A percentile compares a stretch with the other conserved stretches of the same genome.
Evolutionary conservation across 2,113 vertebrate genomes (phyloP).

Genomic region (Picathartes gymnocephalus): DNA sequence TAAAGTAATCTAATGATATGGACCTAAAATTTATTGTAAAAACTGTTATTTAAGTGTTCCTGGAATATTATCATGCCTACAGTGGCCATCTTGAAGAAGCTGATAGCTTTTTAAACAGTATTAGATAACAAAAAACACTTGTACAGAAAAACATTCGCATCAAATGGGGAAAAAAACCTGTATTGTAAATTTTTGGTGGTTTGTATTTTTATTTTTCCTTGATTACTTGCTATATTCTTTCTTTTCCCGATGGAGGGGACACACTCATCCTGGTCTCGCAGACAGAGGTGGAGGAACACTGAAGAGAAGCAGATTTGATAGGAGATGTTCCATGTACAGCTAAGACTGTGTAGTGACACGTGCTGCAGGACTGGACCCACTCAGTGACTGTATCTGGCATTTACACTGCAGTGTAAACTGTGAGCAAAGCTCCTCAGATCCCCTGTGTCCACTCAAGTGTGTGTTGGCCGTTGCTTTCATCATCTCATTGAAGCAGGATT

Average conservation of each 20-base stretch:
- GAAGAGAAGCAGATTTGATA: conserved; percentile 40
- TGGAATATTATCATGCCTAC: conserved; percentile 74
- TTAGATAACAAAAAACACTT: conserved; percentile 75
- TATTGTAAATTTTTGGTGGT: conserved; percentile 41
- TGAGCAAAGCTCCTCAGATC: conserved; percentile 9
- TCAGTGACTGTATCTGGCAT: neutral
- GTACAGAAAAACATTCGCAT: conserved; percentile 77
- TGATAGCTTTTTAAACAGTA: conserved; percentile 78
- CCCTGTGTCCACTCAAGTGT: conserved; percentile 7
- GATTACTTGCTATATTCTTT: conserved; percentile 30
- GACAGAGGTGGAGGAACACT: conserved; percentile 42
- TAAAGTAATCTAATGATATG: conserved; percentile 82
- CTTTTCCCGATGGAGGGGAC: conserved; percentile 43
- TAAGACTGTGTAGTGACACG: neutral
- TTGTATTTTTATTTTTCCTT: neutral
- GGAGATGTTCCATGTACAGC: conserved; percentile 30
- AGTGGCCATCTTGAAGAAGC: conserved; percentile 76
- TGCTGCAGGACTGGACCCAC: conserved; percentile 39
- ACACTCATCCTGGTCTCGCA: conserved; percentile 19
- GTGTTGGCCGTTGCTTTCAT: conserved; percentile 43
- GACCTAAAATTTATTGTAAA: conserved; percentile 73
- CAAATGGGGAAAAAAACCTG: conserved; percentile 61
- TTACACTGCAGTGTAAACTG: conserved; percentile 43
- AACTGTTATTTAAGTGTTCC: conserved; percentile 81
- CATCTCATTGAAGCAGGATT: conserved; percentile 39